These are phyloP conservation scores for Catocala nupta DNA, from an alignment of 2,888 invertebrate species.

Conservation along the genomic window DNA sequence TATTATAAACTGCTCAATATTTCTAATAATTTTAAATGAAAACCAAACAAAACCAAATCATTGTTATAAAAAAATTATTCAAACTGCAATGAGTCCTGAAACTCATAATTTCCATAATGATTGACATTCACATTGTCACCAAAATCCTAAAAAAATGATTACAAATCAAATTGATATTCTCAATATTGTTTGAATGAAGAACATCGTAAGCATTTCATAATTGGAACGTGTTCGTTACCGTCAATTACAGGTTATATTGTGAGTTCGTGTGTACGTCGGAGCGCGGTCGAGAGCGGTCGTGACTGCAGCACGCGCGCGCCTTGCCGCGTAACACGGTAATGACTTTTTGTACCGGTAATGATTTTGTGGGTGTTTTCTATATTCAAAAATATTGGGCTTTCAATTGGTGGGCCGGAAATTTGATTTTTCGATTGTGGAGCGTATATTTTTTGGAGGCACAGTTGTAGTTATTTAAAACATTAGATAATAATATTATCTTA, in stretches of 20 bases:
- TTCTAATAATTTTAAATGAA: too few relatives aligned
- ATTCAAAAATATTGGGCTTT: constrained; percentile 20
- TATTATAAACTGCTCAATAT: too few relatives aligned
- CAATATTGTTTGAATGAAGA: constrained; percentile 10
- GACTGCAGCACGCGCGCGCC: constrained; percentile 48
- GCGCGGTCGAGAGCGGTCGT: constrained; percentile 30
- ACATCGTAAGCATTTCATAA: constrained; percentile 15
- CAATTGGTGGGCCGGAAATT: neutral
- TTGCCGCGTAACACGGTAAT: constrained; percentile 50
- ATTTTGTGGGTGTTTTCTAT: constrained; percentile 45
- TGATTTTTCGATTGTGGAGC: neutral
- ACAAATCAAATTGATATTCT: too few relatives aligned
- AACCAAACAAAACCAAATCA: too few relatives aligned
- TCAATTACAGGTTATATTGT: constrained; percentile 38
- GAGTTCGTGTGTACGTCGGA: constrained; percentile 9
- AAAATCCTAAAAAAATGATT: too few relatives aligned
- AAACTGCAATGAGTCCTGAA: too few relatives aligned
- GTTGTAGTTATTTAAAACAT: too few relatives aligned
- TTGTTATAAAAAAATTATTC: too few relatives aligned
- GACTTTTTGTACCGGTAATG: constrained; percentile 42
- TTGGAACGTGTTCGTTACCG: constrained; percentile 19
- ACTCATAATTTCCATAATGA: too few relatives aligned
- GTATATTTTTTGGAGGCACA: neutral
- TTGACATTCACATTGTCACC: too few relatives aligned
- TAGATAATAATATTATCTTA: too few relatives aligned